Evolutionary conservation across 2,113 vertebrate genomes (phyloP).

Genomic region (Scomber japonicus): DNA sequence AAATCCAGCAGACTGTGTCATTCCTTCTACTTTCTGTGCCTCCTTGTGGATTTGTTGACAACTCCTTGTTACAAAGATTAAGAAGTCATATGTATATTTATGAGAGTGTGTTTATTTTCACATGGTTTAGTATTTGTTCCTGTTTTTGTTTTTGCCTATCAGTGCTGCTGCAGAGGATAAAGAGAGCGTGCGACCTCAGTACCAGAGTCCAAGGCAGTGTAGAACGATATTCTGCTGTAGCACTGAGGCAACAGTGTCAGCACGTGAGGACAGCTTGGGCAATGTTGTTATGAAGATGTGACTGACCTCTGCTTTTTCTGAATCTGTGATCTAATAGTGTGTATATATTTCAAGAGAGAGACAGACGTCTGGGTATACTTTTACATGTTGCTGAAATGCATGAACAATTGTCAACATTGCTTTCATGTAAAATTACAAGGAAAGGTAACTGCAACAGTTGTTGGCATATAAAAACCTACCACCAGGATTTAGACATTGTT

Average conservation of each 20-base stretch:
- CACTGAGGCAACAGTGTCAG: neutral
- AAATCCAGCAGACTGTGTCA: conserved; percentile 40
- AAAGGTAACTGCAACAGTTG: no score
- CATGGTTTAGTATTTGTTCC: neutral
- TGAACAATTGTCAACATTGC: no score
- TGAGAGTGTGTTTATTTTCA: neutral
- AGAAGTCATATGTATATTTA: neutral
- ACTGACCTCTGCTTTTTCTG: conserved; percentile 14
- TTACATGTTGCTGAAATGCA: neutral
- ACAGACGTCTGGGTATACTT: neutral
- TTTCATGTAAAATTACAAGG: no score
- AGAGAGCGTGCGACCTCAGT: neutral
- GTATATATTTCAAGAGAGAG: neutral
- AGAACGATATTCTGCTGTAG: neutral
- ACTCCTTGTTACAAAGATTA: neutral
- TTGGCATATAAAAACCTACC: no score
- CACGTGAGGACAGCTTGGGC: conserved; percentile 17
- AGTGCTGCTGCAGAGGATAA: conserved; percentile 3
- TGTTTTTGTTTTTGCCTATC: conserved; percentile 24
- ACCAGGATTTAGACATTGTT: no score
- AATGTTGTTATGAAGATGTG: neutral
- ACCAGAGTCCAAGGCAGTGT: conserved; percentile 7
- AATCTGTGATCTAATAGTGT: conserved; percentile 15
- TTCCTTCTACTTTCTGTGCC: conserved; percentile 4
- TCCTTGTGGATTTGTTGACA: conserved; percentile 18